Evolutionary conservation across 2,797 vertebrate species (phyloP).

Genomic region (Megaceryle alcyon): DNA sequence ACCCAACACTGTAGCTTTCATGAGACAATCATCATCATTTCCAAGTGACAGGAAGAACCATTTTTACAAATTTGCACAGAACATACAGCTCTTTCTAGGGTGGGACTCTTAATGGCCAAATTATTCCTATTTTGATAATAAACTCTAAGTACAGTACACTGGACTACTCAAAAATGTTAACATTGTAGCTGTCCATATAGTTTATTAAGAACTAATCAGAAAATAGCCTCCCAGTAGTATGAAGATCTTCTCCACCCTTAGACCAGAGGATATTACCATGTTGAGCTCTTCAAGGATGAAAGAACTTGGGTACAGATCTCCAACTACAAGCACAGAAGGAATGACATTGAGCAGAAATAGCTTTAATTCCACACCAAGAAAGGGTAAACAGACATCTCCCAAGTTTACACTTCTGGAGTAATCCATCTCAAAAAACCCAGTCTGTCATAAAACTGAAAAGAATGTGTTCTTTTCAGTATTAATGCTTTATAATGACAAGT

Average conservation of each 20-base stretch:
- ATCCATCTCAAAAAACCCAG: background rate
- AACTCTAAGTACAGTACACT: background rate
- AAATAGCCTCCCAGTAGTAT: background rate
- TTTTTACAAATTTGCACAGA: background rate
- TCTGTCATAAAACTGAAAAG: background rate
- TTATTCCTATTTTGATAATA: background rate
- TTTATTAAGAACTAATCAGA: background rate
- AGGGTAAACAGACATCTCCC: background rate
- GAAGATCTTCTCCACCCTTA: background rate
- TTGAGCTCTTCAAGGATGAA: background rate
- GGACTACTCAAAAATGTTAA: background rate
- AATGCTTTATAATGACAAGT: background rate
- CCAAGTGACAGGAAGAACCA: background rate
- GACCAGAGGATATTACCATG: background rate
- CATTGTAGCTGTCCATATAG: background rate
- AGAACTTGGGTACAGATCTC: background rate
- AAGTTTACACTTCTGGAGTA: background rate
- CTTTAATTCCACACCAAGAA: background rate
- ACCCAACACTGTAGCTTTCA: background rate
- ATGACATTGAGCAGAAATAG: background rate
- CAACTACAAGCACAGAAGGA: background rate
- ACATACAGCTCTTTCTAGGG: background rate
- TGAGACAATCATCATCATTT: fast-evolving
- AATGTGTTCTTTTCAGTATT: background rate
- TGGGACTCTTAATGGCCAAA: background rate